A percentile compares a stretch with the other conserved stretches of the same genome.
Conservation (phyloP, 1,140 invertebrate species). For the Apolygus lucorum region DNA sequence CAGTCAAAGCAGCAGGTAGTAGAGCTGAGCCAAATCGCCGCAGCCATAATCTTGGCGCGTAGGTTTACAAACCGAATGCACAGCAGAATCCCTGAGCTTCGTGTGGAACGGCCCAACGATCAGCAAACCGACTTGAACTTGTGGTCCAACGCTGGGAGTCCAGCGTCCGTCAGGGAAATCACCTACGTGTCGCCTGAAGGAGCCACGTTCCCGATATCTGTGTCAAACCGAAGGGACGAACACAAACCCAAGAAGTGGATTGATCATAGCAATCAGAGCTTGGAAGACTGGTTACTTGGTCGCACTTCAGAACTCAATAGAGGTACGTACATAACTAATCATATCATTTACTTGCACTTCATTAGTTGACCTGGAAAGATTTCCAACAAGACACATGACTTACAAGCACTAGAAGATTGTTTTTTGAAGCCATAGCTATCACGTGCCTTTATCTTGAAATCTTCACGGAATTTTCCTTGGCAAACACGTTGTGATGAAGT, state of each 20-base stretch:
- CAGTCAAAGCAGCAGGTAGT: not conserved
- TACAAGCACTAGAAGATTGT: too few species aligned
- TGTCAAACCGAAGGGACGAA: not conserved
- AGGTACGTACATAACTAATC: too few species aligned
- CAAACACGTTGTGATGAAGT: too few species aligned
- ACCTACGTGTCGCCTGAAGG: constrained; percentile 1
- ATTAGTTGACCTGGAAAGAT: too few species aligned
- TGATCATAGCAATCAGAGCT: not conserved
- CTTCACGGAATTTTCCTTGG: too few species aligned
- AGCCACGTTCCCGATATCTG: not conserved
- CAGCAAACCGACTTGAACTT: not conserved
- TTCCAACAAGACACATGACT: too few species aligned
- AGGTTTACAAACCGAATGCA: constrained; percentile 2
- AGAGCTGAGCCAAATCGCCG: not conserved
- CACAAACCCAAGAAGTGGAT: not conserved
- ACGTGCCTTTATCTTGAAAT: too few species aligned
- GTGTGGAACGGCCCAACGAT: not conserved
- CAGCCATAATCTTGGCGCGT: not conserved
- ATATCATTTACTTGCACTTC: too few species aligned
- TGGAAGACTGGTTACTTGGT: not conserved
- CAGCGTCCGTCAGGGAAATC: not conserved
- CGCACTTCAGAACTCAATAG: too few species aligned
- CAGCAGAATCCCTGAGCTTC: not conserved
- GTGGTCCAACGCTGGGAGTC: not conserved
- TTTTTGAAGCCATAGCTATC: too few species aligned